Evolutionary conservation across 2,888 invertebrate species (phyloP).

Genomic region (Trypoxylon attenuatum): DNA sequence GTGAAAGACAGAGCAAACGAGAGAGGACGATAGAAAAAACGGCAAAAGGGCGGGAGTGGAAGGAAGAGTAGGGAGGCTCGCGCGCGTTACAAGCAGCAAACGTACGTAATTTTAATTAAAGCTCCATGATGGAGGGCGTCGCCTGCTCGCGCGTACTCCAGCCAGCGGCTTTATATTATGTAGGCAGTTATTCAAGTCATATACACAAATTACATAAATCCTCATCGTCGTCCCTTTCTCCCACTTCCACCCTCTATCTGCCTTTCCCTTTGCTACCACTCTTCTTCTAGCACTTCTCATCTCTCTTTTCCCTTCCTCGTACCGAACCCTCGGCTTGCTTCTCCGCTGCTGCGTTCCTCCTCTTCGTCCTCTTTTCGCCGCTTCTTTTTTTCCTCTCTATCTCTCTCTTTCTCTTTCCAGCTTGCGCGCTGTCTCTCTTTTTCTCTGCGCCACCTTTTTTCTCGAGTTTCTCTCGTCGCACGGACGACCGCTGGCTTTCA

Average conservation of each 20-base stretch:
- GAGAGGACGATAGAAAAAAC: conserved; percentile 14
- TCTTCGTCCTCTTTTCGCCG: neutral
- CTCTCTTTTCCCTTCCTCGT: neutral
- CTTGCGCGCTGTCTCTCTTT: neutral
- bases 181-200: conserved; percentile 70
- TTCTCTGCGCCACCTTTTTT: neutral
- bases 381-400: neutral
- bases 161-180: conserved; percentile 63
- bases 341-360: neutral
- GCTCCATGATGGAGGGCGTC: conserved; percentile 65
- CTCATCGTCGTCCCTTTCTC: conserved; percentile 49
- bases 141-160: conserved; percentile 51
- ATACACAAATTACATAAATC: conserved; percentile 70
- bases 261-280: conserved; percentile 11
- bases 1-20: conserved; percentile 42
- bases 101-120: conserved; percentile 74
- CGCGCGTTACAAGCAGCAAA: conserved; percentile 64
- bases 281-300: neutral
- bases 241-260: conserved; percentile 25
- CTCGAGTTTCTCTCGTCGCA: conserved; percentile 15
- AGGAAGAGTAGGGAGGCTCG: conserved; percentile 16
- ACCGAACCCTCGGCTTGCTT: neutral
- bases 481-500: conserved; percentile 46
- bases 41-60: neutral
- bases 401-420: neutral